Evolutionary conservation across 2,888 invertebrate genomes (phyloP), one percentile per base, ranked within the genome.

Genomic region (Spatulosminthurus flaviceps): DNA sequence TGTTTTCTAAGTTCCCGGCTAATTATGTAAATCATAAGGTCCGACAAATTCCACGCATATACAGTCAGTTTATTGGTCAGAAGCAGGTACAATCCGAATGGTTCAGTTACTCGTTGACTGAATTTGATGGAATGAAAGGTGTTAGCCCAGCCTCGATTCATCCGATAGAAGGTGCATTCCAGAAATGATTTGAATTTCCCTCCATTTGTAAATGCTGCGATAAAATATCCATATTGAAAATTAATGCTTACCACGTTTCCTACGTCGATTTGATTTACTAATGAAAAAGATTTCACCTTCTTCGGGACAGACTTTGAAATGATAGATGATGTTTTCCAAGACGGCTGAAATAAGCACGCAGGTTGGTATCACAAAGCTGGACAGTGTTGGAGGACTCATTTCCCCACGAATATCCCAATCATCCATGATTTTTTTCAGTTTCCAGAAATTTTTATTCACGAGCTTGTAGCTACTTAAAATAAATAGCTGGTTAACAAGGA

Each of bases 41-140:
- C 78, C 60, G 72, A 61, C 26, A 61, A 78, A 42, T 78, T 78
- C 78, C 78, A 78, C 5, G 72, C 71, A 41, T 78, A 78, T 4
- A 78, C 22, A 5, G 64, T 72, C 22, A 72, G 4, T 29, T 78
- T 78, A 21, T 78, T 78, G 21, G 72, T 64, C 16, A 78, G 21
- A 2, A 78, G 60, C 21, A 78, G 22, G 61, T 51, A 72, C n/a
- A 72, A 22, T 11, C 29, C 28, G 0, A 22, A 7, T 0, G 24
- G 13, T 16, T 70, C 61, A 16, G 26, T 42, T 16, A 24, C 24
- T 26, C 64, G 78, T 11, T 71, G 19, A n/a, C n/a, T n/a, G 0
- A 78, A n/a, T 9, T 64, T 64, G 2, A 51, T 2, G 1, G 4
- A 2, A 19, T 5, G 16, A 51, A 51, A n/a, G 1, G n/a, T 51